Evolutionary conservation across 2,888 invertebrate genomes (phyloP).

Genomic region (Caenorhabditis auriculariae): DNA sequence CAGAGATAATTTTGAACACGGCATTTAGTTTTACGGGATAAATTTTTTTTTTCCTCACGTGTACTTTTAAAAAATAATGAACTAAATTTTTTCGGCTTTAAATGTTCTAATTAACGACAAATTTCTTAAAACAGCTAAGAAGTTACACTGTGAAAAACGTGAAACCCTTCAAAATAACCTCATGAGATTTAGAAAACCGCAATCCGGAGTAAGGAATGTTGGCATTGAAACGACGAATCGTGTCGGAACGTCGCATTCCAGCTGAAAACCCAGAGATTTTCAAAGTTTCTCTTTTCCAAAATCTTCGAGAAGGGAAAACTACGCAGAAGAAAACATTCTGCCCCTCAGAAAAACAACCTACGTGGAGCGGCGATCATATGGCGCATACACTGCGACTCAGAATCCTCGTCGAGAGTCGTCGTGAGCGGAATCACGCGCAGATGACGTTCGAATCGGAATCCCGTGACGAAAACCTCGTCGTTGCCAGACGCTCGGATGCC

Average conservation of each 20-base stretch:
- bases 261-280: conserved; percentile 65
- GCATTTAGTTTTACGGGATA: no score
- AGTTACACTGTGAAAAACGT: background rate
- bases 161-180: conserved; percentile 70
- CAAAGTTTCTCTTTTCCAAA: no score
- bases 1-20: no score
- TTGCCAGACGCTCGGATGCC: conserved; percentile 95
- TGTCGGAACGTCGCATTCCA: conserved; percentile 75
- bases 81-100: no score
- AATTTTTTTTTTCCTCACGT: no score
- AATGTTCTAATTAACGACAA: no score
- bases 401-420: conserved; percentile 86
- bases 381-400: conserved; percentile 86
- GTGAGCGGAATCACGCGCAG: conserved; percentile 84
- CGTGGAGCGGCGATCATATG: conserved; percentile 66
- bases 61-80: no score
- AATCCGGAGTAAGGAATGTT: conserved; percentile 97
- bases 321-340: background rate
- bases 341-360: conserved; percentile 18
- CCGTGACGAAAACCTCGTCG: conserved; percentile 71
- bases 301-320: no score
- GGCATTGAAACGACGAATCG: conserved; percentile 90
- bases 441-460: conserved; percentile 79
- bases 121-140: no score
- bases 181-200: conserved; percentile 90